These are phyloP conservation scores for Ascaphus truei DNA, from an alignment of 2,113 vertebrate species.

Conservation along the genomic window DNA sequence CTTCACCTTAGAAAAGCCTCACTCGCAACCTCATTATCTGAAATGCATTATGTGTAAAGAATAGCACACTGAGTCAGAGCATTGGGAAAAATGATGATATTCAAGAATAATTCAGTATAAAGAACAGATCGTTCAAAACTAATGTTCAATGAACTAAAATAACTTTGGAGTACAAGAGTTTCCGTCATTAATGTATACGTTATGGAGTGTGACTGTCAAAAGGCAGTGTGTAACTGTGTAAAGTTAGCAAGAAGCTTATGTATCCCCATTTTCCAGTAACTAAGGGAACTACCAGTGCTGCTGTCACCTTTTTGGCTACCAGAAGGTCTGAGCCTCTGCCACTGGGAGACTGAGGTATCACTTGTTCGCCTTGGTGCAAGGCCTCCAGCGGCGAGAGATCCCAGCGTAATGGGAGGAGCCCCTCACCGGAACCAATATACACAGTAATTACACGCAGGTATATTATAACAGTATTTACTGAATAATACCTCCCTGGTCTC, in stretches of 20 bases:
- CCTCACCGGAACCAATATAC: too few species aligned
- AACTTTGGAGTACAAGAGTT: neutral
- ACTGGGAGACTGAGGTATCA: too few species aligned
- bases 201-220: neutral
- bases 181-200: neutral
- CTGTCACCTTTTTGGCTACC: too few species aligned
- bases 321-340: too few species aligned
- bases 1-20: conserved; percentile 33
- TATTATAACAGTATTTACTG: too few species aligned
- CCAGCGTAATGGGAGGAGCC: too few species aligned
- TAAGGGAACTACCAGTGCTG: too few species aligned
- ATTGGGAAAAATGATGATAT: conserved; percentile 30
- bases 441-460: too few species aligned
- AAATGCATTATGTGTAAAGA: conserved; percentile 34
- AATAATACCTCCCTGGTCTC: too few species aligned
- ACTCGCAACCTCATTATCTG: conserved; percentile 35
- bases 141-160: conserved; percentile 2
- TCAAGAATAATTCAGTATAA: conserved; percentile 17
- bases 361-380: too few species aligned
- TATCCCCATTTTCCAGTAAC: too few species aligned
- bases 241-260: neutral
- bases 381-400: too few species aligned
- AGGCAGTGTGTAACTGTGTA: neutral
- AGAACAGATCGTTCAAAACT: neutral
- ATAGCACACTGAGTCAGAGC: conserved; percentile 31